phyloP scores from a whole-genome alignment of 2,797 vertebrate species.

The Parambassis ranga region DNA sequence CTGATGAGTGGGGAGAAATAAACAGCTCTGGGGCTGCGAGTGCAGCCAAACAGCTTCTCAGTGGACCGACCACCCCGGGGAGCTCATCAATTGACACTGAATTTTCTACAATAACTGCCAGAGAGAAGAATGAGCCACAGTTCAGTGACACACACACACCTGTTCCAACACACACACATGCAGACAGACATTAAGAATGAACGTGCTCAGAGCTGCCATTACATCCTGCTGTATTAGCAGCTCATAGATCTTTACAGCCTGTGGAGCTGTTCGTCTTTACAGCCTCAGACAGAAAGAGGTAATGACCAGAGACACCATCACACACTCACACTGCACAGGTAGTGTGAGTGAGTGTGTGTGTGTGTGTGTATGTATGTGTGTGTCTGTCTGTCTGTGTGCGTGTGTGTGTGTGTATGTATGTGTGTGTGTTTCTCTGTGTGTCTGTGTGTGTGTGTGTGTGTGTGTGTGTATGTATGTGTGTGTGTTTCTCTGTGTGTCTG shows the following conservation, averaged over 20 bases:
- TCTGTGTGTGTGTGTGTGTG: too few relatives aligned
- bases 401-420: too few relatives aligned
- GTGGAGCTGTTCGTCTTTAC: background rate
- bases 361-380: background rate
- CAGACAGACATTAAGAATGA: too few relatives aligned
- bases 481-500: background rate
- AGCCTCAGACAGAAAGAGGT: background rate
- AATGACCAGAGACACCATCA: background rate
- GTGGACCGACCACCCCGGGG: conserved; percentile 15
- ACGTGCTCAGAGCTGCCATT: background rate
- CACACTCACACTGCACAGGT: background rate
- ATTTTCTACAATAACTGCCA: conserved; percentile 39
- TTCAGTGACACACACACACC: background rate
- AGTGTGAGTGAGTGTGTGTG: background rate
- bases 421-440: too few relatives aligned
- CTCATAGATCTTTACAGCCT: background rate
- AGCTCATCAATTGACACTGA: conserved; percentile 45
- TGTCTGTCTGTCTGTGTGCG: background rate
- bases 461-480: too few relatives aligned
- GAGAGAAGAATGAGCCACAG: conserved; percentile 19
- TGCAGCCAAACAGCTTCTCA: background rate
- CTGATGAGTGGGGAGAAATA: conserved; percentile 41
- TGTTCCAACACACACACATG: background rate
- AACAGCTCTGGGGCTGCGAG: conserved; percentile 26
- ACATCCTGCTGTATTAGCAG: background rate